These are phyloP conservation scores for Villa cingulata DNA, from an alignment of 2,888 invertebrate genomes.

Conservation along the genomic window DNA sequence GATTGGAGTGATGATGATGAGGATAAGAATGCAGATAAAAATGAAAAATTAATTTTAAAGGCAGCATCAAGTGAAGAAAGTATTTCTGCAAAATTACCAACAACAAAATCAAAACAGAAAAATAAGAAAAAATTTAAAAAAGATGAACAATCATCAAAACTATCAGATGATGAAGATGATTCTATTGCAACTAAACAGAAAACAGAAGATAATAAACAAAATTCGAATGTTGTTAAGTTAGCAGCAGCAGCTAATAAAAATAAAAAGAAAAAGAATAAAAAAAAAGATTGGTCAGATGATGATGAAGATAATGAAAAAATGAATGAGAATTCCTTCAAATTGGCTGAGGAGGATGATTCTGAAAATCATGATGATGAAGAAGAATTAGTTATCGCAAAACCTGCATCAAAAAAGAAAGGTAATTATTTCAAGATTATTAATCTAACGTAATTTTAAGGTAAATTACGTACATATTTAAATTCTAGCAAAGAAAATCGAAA, in stretches of 20 bases:
- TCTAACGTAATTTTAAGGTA: no score
- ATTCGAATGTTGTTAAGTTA: constrained; percentile 7
- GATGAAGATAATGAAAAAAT: constrained; percentile 9
- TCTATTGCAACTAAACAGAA: no score
- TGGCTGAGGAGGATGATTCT: not conserved
- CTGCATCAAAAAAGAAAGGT: constrained; percentile 38
- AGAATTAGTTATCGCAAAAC: constrained; percentile 27
- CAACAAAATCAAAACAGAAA: constrained; percentile 7
- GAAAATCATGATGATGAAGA: constrained; percentile 26
- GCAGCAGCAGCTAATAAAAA: constrained; percentile 19
- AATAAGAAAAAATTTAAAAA: constrained; percentile 27
- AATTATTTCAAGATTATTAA: not conserved
- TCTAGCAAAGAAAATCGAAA: constrained; percentile 7
- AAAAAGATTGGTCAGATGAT: constrained; percentile 8
- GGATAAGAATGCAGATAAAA: constrained; percentile 30
- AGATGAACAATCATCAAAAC: no score
- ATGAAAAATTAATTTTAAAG: constrained; percentile 4
- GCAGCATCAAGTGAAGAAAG: not conserved
- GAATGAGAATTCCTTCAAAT: not conserved
- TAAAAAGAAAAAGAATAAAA: constrained; percentile 26
- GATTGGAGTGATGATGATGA: constrained; percentile 37
- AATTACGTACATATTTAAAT: not conserved
- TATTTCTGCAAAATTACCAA: not conserved
- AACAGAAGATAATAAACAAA: not conserved
- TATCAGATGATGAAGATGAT: constrained; percentile 6